Evolutionary conservation across 2,113 vertebrate species (phyloP).

Genomic region (Tachysurus fulvidraco): DNA sequence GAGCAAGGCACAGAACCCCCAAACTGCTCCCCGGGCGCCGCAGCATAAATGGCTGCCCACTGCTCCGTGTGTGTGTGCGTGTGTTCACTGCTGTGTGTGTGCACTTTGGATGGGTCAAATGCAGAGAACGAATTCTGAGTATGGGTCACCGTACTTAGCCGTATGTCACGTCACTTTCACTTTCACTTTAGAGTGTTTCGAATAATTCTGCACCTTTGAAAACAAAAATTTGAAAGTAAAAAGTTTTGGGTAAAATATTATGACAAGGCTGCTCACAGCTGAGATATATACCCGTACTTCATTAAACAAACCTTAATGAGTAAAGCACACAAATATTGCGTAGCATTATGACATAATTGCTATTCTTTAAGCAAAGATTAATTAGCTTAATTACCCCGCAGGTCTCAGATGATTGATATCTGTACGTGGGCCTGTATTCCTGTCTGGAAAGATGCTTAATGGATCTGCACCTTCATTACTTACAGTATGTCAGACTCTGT

Average conservation of each 20-base stretch:
- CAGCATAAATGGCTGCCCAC: too few relatives aligned
- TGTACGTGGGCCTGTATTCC: constrained; percentile 12
- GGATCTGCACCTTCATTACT: constrained; percentile 32
- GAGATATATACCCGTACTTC: background rate
- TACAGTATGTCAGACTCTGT: background rate
- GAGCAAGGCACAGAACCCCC: too few relatives aligned
- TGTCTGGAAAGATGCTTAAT: constrained; percentile 29
- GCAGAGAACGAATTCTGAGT: too few relatives aligned
- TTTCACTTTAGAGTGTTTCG: background rate
- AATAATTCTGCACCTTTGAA: background rate
- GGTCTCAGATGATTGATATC: constrained; percentile 19
- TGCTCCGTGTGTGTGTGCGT: too few relatives aligned
- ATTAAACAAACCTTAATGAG: background rate
- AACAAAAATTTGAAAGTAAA: background rate
- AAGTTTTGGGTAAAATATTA: background rate
- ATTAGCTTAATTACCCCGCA: constrained; percentile 24
- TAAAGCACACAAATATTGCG: constrained; percentile 10
- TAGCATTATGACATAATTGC: background rate
- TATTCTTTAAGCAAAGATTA: constrained; percentile 32
- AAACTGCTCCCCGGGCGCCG: too few relatives aligned
- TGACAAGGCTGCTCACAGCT: background rate
- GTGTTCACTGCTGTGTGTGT: too few relatives aligned
- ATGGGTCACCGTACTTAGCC: too few relatives aligned
- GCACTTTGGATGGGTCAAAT: too few relatives aligned
- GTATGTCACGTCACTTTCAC: too few relatives aligned